A percentile compares a stretch with the other conserved stretches of the same genome.
phyloP scores from a whole-genome alignment of 2,797 vertebrate species.

The Semotilus atromaculatus region DNA sequence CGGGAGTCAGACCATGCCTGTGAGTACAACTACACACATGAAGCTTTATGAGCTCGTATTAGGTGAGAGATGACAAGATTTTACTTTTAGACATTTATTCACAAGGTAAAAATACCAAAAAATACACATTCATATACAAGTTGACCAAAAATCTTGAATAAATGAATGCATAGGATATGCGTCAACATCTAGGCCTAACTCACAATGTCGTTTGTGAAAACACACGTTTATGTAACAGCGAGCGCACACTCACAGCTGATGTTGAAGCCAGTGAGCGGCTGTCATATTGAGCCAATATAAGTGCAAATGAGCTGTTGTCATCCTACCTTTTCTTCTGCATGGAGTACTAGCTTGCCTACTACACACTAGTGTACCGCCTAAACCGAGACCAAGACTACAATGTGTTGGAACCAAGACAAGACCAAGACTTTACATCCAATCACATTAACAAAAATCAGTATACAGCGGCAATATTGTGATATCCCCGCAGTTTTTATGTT shows the following conservation, averaged over 20 bases:
- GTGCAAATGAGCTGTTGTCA: slow-evolving; percentile 50
- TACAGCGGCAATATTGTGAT: not conserved
- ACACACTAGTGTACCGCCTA: not conserved
- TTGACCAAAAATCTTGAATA: not conserved
- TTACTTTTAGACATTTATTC: not conserved
- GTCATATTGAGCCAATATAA: slow-evolving; percentile 39
- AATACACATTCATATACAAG: not conserved
- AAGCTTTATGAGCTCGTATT: not conserved
- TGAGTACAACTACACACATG: slow-evolving; percentile 68
- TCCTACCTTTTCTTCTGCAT: slow-evolving; percentile 7
- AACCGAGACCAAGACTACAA: not conserved
- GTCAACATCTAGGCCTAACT: not conserved
- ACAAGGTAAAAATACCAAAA: not conserved
- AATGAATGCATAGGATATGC: not conserved
- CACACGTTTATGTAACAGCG: not conserved
- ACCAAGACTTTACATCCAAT: not conserved
- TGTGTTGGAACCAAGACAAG: not conserved
- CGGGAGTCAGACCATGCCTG: slow-evolving; percentile 86
- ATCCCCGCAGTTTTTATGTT: not conserved
- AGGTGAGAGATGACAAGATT: not conserved
- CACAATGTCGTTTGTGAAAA: slow-evolving; percentile 1
- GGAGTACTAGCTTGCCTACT: not conserved
- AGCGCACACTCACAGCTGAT: not conserved
- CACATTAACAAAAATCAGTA: not conserved
- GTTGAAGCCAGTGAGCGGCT: slow-evolving; percentile 31